phyloP scores from a whole-genome alignment of 2,113 vertebrate genomes.

The Erpornis zantholeuca region DNA sequence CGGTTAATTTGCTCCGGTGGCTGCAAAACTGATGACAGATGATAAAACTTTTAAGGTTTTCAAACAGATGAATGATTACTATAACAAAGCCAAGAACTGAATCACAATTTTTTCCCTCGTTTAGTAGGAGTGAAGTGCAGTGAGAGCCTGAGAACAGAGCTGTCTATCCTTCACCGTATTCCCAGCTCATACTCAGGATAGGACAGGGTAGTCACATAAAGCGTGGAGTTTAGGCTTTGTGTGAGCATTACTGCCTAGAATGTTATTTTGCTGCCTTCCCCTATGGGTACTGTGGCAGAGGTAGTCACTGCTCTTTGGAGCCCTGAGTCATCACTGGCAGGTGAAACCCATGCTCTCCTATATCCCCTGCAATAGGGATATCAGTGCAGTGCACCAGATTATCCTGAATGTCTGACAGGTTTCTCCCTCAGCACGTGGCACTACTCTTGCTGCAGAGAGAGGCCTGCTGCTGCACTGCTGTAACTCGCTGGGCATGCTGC shows the following conservation, averaged over 20 bases:
- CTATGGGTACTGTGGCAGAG: background rate
- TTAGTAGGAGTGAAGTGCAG: conserved; percentile 10
- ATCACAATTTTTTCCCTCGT: background rate
- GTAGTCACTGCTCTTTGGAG: background rate
- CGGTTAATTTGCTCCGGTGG: conserved; percentile 38
- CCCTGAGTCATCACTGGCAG: background rate
- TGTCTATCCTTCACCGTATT: background rate
- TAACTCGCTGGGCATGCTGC: background rate
- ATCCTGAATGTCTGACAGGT: background rate
- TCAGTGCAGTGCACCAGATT: background rate
- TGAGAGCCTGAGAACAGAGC: conserved; percentile 10
- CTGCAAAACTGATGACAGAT: conserved; percentile 40
- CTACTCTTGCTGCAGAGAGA: background rate
- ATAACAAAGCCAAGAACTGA: conserved; percentile 41
- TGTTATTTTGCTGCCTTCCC: background rate
- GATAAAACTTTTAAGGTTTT: conserved; percentile 37
- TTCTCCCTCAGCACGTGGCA: background rate
- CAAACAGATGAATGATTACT: conserved; percentile 49
- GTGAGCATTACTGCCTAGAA: background rate
- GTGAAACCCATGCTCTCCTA: fast-evolving
- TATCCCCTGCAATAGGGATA: background rate
- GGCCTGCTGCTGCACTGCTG: background rate
- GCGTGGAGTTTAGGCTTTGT: background rate
- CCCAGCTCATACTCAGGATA: background rate
- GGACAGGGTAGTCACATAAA: background rate